Conservation (phyloP, 1,140 invertebrate species). For the Drosophila lowei region DNA sequence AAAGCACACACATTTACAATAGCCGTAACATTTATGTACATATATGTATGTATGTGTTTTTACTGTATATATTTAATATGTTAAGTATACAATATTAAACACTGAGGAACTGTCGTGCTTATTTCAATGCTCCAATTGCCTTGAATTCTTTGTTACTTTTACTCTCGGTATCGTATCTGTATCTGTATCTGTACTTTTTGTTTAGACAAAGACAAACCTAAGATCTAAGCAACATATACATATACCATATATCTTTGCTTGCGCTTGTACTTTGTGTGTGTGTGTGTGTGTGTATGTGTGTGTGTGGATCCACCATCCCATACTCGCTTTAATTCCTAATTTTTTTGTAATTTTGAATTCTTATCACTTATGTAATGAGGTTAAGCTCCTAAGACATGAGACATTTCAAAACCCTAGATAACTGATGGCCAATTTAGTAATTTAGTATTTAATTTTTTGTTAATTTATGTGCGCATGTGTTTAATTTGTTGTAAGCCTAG, state of each 20-base stretch:
- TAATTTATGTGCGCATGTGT: conserved; percentile 47
- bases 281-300: conserved; percentile 16
- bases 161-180: neutral
- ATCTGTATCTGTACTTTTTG: conserved; percentile 28
- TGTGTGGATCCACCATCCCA: conserved; percentile 2
- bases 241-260: conserved; percentile 49
- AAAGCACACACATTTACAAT: conserved; percentile 81
- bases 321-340: conserved; percentile 18
- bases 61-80: conserved; percentile 51
- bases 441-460: conserved; percentile 22
- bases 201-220: conserved; percentile 57
- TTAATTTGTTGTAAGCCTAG: conserved; percentile 46
- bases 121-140: conserved; percentile 65
- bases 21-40: conserved; percentile 63
- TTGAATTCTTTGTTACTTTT: conserved; percentile 48
- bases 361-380: conserved; percentile 72
- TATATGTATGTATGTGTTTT: conserved; percentile 7
- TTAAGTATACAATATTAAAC: conserved; percentile 73
- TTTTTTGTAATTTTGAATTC: conserved; percentile 71
- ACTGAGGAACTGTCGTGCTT: conserved; percentile 81
- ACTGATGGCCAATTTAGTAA: conserved; percentile 59
- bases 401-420: conserved; percentile 76
- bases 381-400: conserved; percentile 71
- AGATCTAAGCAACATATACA: conserved; percentile 59
- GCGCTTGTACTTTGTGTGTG: conserved; percentile 62